Conservation (phyloP, 2,797 vertebrate species). For the Enteromius thamalakanensis region DNA sequence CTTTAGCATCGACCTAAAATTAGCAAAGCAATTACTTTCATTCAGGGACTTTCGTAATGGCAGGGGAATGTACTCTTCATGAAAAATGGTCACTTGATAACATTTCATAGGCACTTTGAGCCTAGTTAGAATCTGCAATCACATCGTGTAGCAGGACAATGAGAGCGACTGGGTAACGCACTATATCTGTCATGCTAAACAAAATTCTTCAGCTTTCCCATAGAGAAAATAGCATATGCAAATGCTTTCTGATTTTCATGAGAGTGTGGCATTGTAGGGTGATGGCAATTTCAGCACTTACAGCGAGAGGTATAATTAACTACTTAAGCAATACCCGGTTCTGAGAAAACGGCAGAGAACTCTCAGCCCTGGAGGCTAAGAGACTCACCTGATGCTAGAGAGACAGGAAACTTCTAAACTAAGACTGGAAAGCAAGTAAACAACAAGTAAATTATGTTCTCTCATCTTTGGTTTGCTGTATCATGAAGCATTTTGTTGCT, state of each 20-base stretch:
- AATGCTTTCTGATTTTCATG: slow-evolving; percentile 50
- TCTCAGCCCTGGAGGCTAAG: slow-evolving; percentile 36
- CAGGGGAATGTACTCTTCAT: slow-evolving; percentile 29
- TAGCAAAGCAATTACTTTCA: slow-evolving; percentile 54
- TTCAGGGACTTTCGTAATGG: slow-evolving; percentile 41
- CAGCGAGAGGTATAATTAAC: slow-evolving; percentile 56
- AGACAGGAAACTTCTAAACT: slow-evolving; percentile 16
- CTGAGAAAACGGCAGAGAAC: slow-evolving; percentile 31
- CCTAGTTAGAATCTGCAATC: slow-evolving; percentile 11
- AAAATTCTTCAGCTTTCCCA: slow-evolving; percentile 12
- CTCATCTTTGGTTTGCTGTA: slow-evolving; percentile 24
- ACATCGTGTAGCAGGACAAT: not conserved
- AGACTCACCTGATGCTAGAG: slow-evolving; percentile 34
- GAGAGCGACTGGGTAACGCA: not conserved
- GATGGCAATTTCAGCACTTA: slow-evolving; percentile 56
- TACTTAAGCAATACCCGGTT: slow-evolving; percentile 56
- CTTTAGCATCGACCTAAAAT: slow-evolving; percentile 56
- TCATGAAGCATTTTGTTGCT: slow-evolving; percentile 23
- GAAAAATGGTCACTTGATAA: slow-evolving; percentile 35
- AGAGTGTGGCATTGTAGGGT: slow-evolving; percentile 49
- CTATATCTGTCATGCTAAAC: slow-evolving; percentile 4
- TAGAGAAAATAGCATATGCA: slow-evolving; percentile 48
- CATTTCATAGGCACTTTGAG: slow-evolving; percentile 27
- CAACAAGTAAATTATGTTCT: slow-evolving; percentile 32
- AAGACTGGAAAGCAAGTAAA: slow-evolving; percentile 23